A percentile compares a stretch with the other conserved stretches of the same genome.
phyloP scores from a whole-genome alignment of 2,888 invertebrate species.

The Leptinotarsa haldemani region DNA sequence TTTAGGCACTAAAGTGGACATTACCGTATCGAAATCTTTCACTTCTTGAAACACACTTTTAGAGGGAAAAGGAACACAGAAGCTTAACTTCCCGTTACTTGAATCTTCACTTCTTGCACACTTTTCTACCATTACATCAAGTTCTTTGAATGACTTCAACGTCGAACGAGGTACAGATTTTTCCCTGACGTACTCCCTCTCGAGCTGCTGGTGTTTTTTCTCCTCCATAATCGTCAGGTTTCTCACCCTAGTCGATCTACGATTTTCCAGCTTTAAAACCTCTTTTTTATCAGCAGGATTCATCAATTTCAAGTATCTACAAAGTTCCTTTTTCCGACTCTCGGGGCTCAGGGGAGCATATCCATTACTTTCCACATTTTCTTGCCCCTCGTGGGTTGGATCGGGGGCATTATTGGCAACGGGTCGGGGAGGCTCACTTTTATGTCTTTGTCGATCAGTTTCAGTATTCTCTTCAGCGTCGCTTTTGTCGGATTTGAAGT shows the following conservation, averaged over 20 bases:
- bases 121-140: constrained; percentile 46
- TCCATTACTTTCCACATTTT: constrained; percentile 28
- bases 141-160: constrained; percentile 46
- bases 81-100: constrained; percentile 24
- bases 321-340: constrained; percentile 61
- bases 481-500: neutral
- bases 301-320: constrained; percentile 63
- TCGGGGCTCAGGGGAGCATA: constrained; percentile 58
- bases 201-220: constrained; percentile 39
- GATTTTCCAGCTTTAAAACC: constrained; percentile 55
- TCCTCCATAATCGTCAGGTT: constrained; percentile 57
- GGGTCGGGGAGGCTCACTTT: neutral
- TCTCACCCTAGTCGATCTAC: constrained; percentile 61
- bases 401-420: no score
- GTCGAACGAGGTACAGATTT: constrained; percentile 30
- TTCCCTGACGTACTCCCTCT: constrained; percentile 17
- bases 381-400: neutral
- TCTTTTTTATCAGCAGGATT: constrained; percentile 59
- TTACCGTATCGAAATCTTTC: constrained; percentile 43
- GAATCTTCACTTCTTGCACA: constrained; percentile 20
- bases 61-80: constrained; percentile 48
- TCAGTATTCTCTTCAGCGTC: neutral
- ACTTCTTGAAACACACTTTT: constrained; percentile 32
- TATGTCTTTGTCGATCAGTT: neutral
- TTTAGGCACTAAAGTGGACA: constrained; percentile 39